A percentile compares a stretch with the other conserved stretches of the same genome.
phyloP scores from a whole-genome alignment of 2,888 invertebrate genomes.

The Rhamnusium bicolor region DNA sequence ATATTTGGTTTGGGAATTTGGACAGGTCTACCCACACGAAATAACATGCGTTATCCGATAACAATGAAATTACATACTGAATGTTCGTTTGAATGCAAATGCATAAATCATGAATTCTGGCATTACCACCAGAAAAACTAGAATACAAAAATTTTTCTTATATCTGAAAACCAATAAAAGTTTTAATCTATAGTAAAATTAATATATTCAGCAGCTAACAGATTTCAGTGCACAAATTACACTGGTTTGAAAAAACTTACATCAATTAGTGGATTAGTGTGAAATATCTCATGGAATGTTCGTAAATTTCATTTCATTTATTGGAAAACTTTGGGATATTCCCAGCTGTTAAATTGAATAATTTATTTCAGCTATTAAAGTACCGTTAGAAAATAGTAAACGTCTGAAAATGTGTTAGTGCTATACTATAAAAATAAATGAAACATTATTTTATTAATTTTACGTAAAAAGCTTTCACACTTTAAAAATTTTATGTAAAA shows the following conservation, averaged over 20 bases:
- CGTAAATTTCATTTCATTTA: slow-evolving; percentile 15
- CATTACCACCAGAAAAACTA: too few species aligned
- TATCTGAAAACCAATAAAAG: background rate
- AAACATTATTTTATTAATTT: too few species aligned
- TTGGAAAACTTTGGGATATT: slow-evolving; percentile 16
- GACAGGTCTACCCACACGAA: background rate
- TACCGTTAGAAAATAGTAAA: background rate
- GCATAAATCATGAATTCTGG: background rate
- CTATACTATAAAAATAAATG: background rate
- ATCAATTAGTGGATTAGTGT: slow-evolving; percentile 14
- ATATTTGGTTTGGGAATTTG: background rate
- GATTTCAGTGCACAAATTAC: background rate
- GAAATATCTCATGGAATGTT: slow-evolving; percentile 13
- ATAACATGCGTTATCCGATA: background rate
- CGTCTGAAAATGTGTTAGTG: background rate
- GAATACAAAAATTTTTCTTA: too few species aligned
- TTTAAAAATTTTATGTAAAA: too few species aligned
- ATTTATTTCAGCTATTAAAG: slow-evolving; percentile 22
- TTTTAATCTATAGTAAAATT: background rate
- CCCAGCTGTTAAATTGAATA: slow-evolving; percentile 21
- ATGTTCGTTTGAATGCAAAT: background rate
- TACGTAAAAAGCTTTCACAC: too few species aligned
- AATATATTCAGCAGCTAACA: background rate
- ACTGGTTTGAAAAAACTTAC: background rate
- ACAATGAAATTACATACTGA: background rate